phyloP scores from a whole-genome alignment of 2,797 vertebrate genomes.

The Manis crassicaudata region DNA sequence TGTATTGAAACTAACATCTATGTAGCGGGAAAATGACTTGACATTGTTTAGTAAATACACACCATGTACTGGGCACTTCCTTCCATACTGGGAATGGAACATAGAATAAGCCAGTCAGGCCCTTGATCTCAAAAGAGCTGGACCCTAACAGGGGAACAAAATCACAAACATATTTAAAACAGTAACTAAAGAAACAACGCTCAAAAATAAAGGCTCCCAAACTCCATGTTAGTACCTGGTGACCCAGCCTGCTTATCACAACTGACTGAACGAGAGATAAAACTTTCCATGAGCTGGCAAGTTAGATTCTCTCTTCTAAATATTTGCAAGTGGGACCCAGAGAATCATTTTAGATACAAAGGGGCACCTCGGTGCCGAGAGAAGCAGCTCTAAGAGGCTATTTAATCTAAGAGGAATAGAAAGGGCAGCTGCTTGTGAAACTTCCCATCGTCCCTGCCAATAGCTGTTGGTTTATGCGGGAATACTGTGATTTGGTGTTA shows the following conservation, averaged over 20 bases:
- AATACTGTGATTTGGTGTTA: background rate
- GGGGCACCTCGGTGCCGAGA: background rate
- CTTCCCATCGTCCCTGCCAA: background rate
- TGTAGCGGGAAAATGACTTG: background rate
- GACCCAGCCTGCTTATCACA: background rate
- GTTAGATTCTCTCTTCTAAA: background rate
- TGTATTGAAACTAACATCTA: background rate
- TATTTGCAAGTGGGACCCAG: background rate
- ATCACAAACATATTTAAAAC: background rate
- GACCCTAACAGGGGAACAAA: background rate
- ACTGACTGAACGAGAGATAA: background rate
- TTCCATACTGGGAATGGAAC: background rate
- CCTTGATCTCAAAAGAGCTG: background rate
- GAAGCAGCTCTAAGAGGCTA: background rate
- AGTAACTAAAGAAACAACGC: background rate
- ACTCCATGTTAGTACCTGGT: background rate
- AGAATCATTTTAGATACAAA: background rate
- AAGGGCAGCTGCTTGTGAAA: background rate
- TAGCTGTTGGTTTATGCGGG: background rate
- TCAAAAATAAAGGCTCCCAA: background rate
- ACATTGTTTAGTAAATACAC: background rate
- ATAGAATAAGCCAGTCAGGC: background rate
- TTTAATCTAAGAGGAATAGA: background rate
- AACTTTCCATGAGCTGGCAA: background rate
- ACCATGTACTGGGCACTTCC: background rate